Conservation (phyloP, 2,888 invertebrate species). For the Callinectes sapidus region DNA sequence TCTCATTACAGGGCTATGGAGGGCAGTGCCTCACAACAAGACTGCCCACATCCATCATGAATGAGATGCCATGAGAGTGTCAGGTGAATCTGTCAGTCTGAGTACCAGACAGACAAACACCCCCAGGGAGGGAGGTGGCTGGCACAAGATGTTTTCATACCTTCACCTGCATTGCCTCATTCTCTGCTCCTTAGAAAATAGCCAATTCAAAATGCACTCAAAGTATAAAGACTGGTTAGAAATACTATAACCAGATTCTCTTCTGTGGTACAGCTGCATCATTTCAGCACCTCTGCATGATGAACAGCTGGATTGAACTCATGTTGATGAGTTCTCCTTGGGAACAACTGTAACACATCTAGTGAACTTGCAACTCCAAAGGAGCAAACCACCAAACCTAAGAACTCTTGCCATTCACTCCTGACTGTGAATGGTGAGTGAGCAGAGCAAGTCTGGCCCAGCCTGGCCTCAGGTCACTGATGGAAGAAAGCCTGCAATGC, state of each 20-base stretch:
- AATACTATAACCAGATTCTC: background rate
- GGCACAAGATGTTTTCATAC: too few species aligned
- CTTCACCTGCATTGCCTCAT: background rate
- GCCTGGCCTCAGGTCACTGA: background rate
- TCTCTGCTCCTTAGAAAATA: background rate
- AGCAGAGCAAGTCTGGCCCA: background rate
- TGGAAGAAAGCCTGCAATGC: background rate
- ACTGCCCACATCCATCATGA: background rate
- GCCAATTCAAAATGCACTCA: background rate
- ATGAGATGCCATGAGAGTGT: background rate
- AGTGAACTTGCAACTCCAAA: background rate
- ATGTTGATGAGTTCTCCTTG: background rate
- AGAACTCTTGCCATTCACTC: background rate
- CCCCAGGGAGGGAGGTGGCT: too few species aligned
- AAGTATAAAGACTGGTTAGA: background rate
- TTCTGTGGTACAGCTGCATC: background rate
- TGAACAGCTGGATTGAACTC: background rate
- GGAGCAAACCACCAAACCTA: background rate
- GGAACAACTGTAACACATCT: background rate
- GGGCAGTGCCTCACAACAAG: background rate
- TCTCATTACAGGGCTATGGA: background rate
- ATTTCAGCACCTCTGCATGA: background rate
- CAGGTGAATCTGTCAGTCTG: background rate
- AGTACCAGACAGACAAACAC: too few species aligned
- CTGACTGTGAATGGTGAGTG: background rate